Base-by-base conservation (phyloP, 64 coral and sea anemone species). In the Montipora capricornis region DNA sequence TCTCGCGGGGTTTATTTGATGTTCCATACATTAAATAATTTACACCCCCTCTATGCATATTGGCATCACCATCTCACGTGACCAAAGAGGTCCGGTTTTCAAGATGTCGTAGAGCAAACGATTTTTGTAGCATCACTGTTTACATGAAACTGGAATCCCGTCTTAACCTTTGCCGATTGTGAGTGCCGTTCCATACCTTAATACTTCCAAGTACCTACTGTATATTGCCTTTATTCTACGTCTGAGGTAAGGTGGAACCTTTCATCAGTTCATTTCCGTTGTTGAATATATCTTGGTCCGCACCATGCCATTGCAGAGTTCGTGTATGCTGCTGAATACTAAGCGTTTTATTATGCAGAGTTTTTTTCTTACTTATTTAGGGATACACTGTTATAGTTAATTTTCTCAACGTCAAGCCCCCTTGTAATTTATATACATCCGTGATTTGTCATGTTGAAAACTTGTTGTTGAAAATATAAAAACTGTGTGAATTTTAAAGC, bases 31-130 rank as follows among this genome's bases (percentile, higher is more conserved):
- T 10, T 20, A 6, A 86, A 86, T 73, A 71, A 69, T 86, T 71
- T 24, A 70, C 66, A 86, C 82, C 62, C 82, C 82, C 82, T 86
- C 82, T 86, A 70, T 19, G 45, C 44, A 86, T 11, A 71, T 49
- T 49, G 37, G 44, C 46, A 51, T 73, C 82, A 49, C 45, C 82
- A 64, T 71, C 66, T 86, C 82, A 86, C 82, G 82, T 86, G 82
- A 86, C 82, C 19, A 19, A 46, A 37, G 37, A 22, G 9, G 69
- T 73, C 69, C 52, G 16, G 17, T 17, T 83, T 71, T 49, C 82
- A 86, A 86, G 82, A 86, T 86, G 82, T 86, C 82, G 82, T 37
- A 8, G 15, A 50, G 82, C 11, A 57, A 11, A 46, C 8, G 47
- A 50, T 71, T 50, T 70, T 86, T 86, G 8, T 17, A 1, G 71